A percentile compares a stretch with the other conserved stretches of the same genome.
phyloP scores from a whole-genome alignment of 92 coral and sea anemone genomes.

The Pocillopora meandrina region DNA sequence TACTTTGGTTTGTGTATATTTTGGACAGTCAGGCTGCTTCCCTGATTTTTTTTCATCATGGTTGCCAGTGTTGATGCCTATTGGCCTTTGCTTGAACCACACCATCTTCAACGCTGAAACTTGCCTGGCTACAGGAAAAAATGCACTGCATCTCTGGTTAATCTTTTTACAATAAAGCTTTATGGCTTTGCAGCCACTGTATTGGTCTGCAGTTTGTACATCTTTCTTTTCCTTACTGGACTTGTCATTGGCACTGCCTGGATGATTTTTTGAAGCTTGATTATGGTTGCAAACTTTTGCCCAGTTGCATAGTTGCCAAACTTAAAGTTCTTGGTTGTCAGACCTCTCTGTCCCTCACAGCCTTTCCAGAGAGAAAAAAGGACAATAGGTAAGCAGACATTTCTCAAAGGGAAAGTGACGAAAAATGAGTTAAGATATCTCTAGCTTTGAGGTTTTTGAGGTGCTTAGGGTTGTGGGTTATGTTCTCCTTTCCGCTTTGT shows the following conservation, averaged over 20 bases:
- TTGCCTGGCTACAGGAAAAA: background rate
- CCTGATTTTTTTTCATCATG: background rate
- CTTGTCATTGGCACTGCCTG: too few species aligned
- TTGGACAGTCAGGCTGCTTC: background rate
- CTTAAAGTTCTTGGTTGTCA: background rate
- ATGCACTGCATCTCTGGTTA: background rate
- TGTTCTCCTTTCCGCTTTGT: conserved; percentile 12
- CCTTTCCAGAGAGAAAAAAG: too few species aligned
- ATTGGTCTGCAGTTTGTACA: too few species aligned
- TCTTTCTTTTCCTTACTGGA: too few species aligned
- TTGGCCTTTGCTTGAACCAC: background rate
- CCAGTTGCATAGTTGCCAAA: background rate
- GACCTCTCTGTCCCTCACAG: too few species aligned
- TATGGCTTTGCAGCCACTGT: too few species aligned
- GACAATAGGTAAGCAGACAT: background rate
- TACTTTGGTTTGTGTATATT: background rate
- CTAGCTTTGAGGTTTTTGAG: too few species aligned
- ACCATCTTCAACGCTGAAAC: background rate
- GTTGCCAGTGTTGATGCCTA: background rate
- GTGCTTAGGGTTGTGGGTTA: conserved; percentile 8
- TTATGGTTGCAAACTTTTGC: background rate
- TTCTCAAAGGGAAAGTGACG: too few species aligned
- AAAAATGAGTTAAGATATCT: too few species aligned
- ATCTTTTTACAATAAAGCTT: too few species aligned
- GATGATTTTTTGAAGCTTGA: too few species aligned